phyloP scores from a whole-genome alignment of 2,113 vertebrate species.

The Trichomycterus rosablanca region DNA sequence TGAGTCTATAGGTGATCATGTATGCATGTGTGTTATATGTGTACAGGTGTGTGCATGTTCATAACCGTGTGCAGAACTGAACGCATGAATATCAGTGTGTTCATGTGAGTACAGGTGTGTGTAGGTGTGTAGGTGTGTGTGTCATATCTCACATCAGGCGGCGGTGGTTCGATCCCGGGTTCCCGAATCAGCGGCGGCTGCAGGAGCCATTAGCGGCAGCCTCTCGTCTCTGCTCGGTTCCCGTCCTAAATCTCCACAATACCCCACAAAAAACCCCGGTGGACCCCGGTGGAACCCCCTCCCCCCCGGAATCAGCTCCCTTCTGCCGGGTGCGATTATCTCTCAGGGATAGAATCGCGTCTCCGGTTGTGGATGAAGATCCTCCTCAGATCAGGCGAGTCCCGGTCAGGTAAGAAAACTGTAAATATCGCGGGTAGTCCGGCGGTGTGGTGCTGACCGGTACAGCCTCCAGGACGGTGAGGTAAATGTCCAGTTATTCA shows the following conservation, averaged over 20 bases:
- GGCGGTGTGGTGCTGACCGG: not conserved
- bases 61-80: not conserved
- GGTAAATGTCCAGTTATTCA: not conserved
- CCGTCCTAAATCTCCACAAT: conserved; percentile 16
- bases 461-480: not conserved
- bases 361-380: not conserved
- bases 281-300: conserved; percentile 9
- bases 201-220: conserved; percentile 24
- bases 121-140: not conserved
- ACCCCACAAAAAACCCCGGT: conserved; percentile 6
- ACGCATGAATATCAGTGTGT: not conserved
- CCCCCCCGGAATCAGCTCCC: conserved; percentile 8
- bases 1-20: too few species aligned
- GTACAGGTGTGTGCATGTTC: not conserved
- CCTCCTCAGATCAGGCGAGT: not conserved
- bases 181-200: conserved; percentile 11
- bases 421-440: not conserved
- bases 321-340: conserved; percentile 3
- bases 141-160: conserved; percentile 11
- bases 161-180: conserved; percentile 24
- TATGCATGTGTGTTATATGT: too few species aligned
- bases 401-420: conserved; percentile 5
- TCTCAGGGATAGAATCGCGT: not conserved
- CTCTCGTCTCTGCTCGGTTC: conserved; percentile 2
- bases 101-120: not conserved